These are phyloP conservation scores for Meloe dianella DNA, from an alignment of 2,888 invertebrate genomes.

Conservation along the genomic window DNA sequence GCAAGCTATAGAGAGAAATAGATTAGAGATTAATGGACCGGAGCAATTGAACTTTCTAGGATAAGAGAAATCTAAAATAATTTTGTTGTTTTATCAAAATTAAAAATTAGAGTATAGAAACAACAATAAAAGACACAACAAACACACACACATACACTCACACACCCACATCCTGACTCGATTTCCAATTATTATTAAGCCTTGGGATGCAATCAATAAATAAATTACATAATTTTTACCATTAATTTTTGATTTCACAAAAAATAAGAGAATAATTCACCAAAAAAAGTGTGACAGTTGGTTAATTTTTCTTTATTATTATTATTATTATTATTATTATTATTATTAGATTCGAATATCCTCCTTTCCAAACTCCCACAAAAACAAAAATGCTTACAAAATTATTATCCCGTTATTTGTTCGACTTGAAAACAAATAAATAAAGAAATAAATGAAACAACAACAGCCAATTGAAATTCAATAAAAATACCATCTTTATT, in stretches of 20 bases:
- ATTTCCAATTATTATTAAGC: neutral
- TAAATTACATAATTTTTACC: neutral
- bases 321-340: too few relatives aligned
- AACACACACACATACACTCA: too few relatives aligned
- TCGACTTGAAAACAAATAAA: constrained; percentile 8
- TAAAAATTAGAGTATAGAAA: neutral
- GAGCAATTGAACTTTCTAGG: constrained; percentile 6
- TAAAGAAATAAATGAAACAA: neutral
- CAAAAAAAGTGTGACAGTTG: neutral
- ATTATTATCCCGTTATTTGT: constrained; percentile 11
- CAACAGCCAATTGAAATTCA: neutral
- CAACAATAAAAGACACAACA: neutral
- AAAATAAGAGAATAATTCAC: neutral
- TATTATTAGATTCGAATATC: too few relatives aligned
- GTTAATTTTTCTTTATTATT: neutral
- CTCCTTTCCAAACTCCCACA: neutral
- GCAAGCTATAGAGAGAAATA: too few relatives aligned
- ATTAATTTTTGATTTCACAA: neutral
- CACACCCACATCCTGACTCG: neutral
- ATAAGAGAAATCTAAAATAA: constrained; percentile 10
- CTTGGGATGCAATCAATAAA: neutral
- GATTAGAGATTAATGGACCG: constrained; percentile 7
- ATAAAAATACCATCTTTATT: too few relatives aligned
- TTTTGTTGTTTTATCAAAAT: neutral
- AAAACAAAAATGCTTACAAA: neutral